These are phyloP conservation scores for Gymnarchus niloticus DNA, from an alignment of 2,113 vertebrate species.

Conservation along the genomic window DNA sequence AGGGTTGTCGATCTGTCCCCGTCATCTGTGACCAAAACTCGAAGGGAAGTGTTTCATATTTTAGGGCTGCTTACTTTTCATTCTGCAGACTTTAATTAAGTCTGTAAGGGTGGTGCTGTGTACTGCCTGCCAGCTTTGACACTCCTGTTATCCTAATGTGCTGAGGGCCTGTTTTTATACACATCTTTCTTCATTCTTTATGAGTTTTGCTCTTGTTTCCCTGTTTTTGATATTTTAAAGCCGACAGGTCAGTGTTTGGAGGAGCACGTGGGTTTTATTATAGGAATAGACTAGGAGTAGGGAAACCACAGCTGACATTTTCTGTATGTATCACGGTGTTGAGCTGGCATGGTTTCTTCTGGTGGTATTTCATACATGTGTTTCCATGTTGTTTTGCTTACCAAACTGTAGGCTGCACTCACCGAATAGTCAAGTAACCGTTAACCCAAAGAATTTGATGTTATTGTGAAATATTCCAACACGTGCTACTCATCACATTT, in stretches of 20 bases:
- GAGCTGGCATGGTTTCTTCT: background rate
- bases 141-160: background rate
- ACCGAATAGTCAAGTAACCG: background rate
- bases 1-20: background rate
- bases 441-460: background rate
- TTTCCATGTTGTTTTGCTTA: background rate
- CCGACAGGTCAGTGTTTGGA: background rate
- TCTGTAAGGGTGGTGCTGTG: background rate
- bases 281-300: too few species aligned
- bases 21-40: background rate
- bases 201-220: too few species aligned
- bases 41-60: background rate
- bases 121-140: background rate
- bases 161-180: background rate
- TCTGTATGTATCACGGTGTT: background rate
- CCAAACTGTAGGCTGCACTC: background rate
- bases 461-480: too few species aligned
- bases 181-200: too few species aligned
- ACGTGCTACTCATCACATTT: background rate
- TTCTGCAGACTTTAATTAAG: background rate
- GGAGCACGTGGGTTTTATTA: background rate
- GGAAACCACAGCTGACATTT: background rate
- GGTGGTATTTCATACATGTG: background rate
- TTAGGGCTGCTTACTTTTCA: slow-evolving; percentile 8
- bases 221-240: too few species aligned